Evolutionary conservation across 64 coral and sea anemone genomes (phyloP).

Genomic region (Trachythela sp.): DNA sequence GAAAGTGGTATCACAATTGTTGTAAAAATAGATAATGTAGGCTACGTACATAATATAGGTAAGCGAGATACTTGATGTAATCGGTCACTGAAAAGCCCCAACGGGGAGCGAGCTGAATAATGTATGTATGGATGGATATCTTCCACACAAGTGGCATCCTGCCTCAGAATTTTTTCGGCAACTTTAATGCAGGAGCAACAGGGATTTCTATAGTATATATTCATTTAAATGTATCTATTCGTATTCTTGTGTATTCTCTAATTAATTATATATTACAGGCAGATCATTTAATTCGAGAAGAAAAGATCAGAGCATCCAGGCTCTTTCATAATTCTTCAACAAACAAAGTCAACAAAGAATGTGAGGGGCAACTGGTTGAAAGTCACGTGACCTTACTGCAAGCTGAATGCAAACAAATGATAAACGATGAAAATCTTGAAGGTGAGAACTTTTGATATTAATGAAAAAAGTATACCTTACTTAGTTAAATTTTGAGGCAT

Average conservation of each 20-base stretch:
- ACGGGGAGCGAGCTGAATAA: no score
- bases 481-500: no score
- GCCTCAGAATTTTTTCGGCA: no score
- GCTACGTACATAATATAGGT: no score
- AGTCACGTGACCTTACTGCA: not conserved
- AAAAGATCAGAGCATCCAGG: not conserved
- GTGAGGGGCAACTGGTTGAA: constrained; percentile 5
- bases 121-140: no score
- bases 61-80: no score
- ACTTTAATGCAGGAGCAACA: not conserved
- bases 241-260: no score
- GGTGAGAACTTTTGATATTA: no score
- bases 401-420: constrained; percentile 12
- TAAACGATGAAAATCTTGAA: constrained; percentile 13
- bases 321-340: not conserved
- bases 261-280: not conserved
- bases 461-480: no score
- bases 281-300: not conserved
- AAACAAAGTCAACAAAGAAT: constrained; percentile 15
- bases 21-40: no score
- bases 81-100: no score
- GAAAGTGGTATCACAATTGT: no score
- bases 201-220: not conserved
- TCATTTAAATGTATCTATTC: not conserved
- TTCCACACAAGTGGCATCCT: not conserved